Evolutionary conservation across 2,888 invertebrate species (phyloP).

Genomic region (Seira ritae): DNA sequence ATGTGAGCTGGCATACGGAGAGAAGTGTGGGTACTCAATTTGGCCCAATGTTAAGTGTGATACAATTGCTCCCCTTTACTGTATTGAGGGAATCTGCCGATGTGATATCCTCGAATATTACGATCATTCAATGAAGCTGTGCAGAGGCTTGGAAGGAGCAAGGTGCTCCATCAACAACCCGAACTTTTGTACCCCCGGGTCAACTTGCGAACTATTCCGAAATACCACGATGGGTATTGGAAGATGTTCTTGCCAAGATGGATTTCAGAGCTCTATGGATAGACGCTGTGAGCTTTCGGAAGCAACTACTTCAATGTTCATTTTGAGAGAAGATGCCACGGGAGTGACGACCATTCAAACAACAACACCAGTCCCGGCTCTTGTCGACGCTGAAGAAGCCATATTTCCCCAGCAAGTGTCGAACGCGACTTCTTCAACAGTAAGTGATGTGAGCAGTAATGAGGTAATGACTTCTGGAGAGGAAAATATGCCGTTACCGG

Average conservation of each 20-base stretch:
- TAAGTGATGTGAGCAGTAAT: too few relatives aligned
- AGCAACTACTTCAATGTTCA: too few relatives aligned
- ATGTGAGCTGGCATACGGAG: constrained; percentile 24
- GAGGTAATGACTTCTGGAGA: too few relatives aligned
- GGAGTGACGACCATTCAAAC: background rate
- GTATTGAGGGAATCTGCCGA: constrained; percentile 20
- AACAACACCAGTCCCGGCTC: background rate
- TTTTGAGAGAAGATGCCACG: background rate
- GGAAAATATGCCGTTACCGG: too few relatives aligned
- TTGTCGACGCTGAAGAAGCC: background rate
- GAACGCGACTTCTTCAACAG: background rate
- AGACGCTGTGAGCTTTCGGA: background rate
- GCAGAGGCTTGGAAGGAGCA: constrained; percentile 24
- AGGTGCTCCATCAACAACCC: background rate
- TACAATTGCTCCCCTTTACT: constrained; percentile 9
- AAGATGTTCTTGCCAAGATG: background rate
- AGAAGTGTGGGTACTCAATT: background rate
- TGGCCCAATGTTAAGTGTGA: constrained; percentile 9
- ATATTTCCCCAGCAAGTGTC: background rate
- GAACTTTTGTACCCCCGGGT: constrained; percentile 18
- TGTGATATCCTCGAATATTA: constrained; percentile 22
- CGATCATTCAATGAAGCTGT: background rate
- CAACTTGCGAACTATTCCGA: constrained; percentile 16
- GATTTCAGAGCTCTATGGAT: background rate
- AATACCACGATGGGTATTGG: background rate